Percentiles rank a stretch among this genome's conserved stretches.
These are phyloP conservation scores for Corapipo altera DNA, from an alignment of 2,113 vertebrate genomes.

Conservation along the genomic window DNA sequence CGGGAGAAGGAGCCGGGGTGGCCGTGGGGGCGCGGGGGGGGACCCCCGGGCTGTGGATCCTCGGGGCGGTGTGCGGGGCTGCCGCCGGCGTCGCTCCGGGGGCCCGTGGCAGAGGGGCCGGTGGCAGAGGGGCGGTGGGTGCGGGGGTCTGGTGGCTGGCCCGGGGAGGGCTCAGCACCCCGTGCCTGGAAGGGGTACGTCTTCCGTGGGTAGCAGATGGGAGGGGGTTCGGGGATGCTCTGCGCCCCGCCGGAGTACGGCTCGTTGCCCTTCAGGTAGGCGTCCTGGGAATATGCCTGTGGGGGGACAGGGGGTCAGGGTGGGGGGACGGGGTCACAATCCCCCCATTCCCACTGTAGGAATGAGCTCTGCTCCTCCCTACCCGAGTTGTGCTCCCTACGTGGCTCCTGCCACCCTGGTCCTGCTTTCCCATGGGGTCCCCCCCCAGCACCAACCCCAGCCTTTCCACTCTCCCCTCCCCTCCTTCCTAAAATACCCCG, in stretches of 20 bases:
- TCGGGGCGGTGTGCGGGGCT: conserved; percentile 79
- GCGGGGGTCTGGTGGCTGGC: conserved; percentile 72
- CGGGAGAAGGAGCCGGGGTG: conserved; percentile 74
- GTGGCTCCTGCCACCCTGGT: accelerated
- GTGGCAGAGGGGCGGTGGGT: conserved; percentile 72
- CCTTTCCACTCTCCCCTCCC: background rate
- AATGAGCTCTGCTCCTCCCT: background rate
- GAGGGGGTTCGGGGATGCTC: conserved; percentile 91
- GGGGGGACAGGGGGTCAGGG: background rate
- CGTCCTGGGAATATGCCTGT: conserved; percentile 95
- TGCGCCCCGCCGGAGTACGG: conserved; percentile 88
- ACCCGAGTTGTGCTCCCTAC: background rate
- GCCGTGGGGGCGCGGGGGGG: conserved; percentile 69
- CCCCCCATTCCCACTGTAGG: accelerated
- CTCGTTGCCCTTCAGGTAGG: conserved; percentile 93
- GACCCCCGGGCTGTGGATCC: conserved; percentile 80
- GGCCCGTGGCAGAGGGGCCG: conserved; percentile 66
- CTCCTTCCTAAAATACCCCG: background rate
- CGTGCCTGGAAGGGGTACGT: conserved; percentile 72
- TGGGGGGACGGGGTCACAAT: accelerated
- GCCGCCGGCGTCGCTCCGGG: conserved; percentile 41
- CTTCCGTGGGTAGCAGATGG: conserved; percentile 87
- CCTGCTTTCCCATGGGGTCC: background rate
- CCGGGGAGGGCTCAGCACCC: conserved; percentile 23
- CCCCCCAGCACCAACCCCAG: background rate